Percentiles rank a stretch among this genome's conserved stretches.
Conservation (phyloP, 2,797 vertebrate species). For the Bradypodion pumilum region DNA sequence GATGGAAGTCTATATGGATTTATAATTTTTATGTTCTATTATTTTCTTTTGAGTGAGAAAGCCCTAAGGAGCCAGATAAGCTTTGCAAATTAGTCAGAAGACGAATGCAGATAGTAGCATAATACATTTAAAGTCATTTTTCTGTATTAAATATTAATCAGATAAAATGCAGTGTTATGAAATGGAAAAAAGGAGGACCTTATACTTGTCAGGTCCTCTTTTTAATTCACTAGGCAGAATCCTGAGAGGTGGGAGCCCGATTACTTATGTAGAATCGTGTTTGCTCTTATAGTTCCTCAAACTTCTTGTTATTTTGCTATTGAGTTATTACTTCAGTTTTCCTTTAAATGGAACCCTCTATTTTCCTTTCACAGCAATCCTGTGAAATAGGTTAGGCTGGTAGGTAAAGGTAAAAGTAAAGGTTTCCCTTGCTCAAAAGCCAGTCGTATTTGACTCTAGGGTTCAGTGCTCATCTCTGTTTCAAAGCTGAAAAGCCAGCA, state of each 20-base stretch:
- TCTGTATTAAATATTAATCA: neutral
- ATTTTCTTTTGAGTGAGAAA: neutral
- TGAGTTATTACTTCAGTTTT: neutral
- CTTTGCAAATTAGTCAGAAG: neutral
- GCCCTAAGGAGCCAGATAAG: neutral
- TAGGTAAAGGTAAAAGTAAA: no score
- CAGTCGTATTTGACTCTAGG: no score
- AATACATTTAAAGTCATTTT: neutral
- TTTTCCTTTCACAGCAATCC: neutral
- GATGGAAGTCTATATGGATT: neutral
- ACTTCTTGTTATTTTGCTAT: neutral
- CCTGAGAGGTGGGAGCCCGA: neutral
- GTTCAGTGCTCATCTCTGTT: no score
- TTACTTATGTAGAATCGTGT: neutral
- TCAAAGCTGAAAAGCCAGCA: no score
- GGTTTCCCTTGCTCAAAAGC: no score
- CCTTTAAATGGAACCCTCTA: neutral
- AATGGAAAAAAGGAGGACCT: neutral
- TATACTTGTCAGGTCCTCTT: neutral
- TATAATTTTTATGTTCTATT: neutral
- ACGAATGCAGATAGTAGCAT: neutral
- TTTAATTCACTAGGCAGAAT: neutral
- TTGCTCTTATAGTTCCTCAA: neutral
- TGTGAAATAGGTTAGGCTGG: neutral
- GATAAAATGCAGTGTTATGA: neutral